Evolutionary conservation across 2,888 invertebrate genomes (phyloP), one percentile per base, ranked within the genome.

Genomic region (Gerris lacustris): DNA sequence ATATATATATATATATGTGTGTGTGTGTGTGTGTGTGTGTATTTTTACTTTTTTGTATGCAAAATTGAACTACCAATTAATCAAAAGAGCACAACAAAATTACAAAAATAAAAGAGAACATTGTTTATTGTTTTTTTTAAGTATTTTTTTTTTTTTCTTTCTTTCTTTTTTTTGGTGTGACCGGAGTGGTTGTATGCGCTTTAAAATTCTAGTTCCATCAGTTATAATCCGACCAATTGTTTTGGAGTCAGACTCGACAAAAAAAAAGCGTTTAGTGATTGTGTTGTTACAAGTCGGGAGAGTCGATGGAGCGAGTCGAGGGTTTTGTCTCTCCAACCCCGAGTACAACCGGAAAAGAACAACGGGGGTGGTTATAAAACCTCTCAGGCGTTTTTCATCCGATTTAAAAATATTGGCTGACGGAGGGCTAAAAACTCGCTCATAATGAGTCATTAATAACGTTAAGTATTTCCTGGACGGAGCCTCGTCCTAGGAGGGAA

Each of bases 371-470:
- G 55, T 55, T 55, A 15, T 11, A 55, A 55, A 55, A 55, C 9
- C 55, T 55, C 15, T 15, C 11, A 11, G 55, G 55, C 55, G 55
- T 55, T 55, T 55, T 55, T 55, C 55, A 55, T 55, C 15, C 55
- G 55, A 55, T 55, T 9, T 55, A 55, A 55, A 55, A 55, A 55
- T 55, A 55, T 55, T 55, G 55, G 55, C 15, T 55, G 15, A 15
- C 11, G 15, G 15, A 55, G 55, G 55, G 55, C 9, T 55, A 15
- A 55, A 55, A 55, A 55, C 31, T 55, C 55, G 9, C 55, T 55
- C 55, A 55, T 55, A 55, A 55, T 55, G 55, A 55, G 55, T 55
- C 55, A 55, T 55, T 55, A 55, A 55, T 55, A 55, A 55, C 55
- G 55, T 55, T 55, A 55, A 55, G 55, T 55, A 55, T 55, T 55